Evolutionary conservation across 2,888 invertebrate genomes (phyloP).

Genomic region (Limenitis camilla): DNA sequence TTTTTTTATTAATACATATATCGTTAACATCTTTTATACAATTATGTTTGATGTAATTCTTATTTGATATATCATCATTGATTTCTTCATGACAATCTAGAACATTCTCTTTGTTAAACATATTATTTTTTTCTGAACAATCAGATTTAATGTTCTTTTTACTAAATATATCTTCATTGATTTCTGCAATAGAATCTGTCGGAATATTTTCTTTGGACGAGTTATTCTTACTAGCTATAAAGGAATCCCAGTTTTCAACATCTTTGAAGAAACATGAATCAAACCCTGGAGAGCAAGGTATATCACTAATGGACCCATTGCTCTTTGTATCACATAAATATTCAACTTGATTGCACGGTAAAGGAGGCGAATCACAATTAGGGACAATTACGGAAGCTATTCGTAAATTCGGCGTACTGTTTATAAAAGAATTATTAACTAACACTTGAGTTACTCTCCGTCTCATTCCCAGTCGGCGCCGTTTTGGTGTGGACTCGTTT

Average conservation of each 20-base stretch:
- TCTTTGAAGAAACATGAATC: slow-evolving; percentile 33
- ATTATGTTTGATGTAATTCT: no score
- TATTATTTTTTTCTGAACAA: no score
- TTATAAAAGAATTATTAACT: slow-evolving; percentile 6
- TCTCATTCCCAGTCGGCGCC: slow-evolving; percentile 48
- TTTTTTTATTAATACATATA: no score
- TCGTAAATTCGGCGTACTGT: slow-evolving; percentile 35
- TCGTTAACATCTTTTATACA: no score
- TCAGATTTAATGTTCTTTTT: no score
- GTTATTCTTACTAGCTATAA: slow-evolving; percentile 32
- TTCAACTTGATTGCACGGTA: slow-evolving; percentile 65
- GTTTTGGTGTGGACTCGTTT: slow-evolving; percentile 48
- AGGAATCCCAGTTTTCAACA: slow-evolving; percentile 41
- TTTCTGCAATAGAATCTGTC: slow-evolving; percentile 17
- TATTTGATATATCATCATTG: no score
- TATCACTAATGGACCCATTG: slow-evolving; percentile 38
- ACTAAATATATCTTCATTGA: slow-evolving; percentile 45
- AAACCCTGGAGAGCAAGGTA: slow-evolving; percentile 46
- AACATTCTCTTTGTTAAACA: no score
- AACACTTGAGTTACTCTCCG: slow-evolving; percentile 11
- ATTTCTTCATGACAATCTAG: no score
- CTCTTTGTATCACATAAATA: slow-evolving; percentile 50
- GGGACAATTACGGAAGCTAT: slow-evolving; percentile 23
- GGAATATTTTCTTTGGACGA: slow-evolving; percentile 25
- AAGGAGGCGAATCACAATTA: slow-evolving; percentile 52